Evolutionary conservation across 2,797 vertebrate genomes (phyloP), one percentile per base, ranked within the genome.

Genomic region (Miichthys miiuy): DNA sequence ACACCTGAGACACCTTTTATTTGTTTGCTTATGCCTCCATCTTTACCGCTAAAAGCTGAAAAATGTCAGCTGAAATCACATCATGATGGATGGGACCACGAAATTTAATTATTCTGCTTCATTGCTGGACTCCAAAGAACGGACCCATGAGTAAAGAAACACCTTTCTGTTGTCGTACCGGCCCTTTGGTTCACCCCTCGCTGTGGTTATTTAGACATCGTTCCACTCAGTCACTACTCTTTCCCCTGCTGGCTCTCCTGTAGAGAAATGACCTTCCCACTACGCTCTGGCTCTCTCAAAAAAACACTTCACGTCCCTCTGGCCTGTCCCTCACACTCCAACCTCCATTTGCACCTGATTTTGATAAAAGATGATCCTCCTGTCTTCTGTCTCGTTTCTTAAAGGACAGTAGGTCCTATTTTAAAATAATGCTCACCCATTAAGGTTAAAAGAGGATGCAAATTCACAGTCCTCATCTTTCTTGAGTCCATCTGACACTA

Each of bases 221-320:
- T 60, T 75, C 25, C 60, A 30, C 68, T 71, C 38, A 14, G 17
- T 48, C 38, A 66, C 48, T 57, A 25, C n/a, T 72, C 47, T 47
- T 47, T 69, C 50, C 25, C 20, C 63, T 72, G 25, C 16, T 34
- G 34, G 38, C 46, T 66, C 23, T 52, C 56, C 56, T 42, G 23
- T 14, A 23, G 34, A 70, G 52, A 7, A 75, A 56, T 57, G 66
- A 82, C 74, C 68, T 86, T 84, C 72, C 48, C 25, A 48, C 57
- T 74, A 50, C 17, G 42, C 46, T 68, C 50, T 82, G 70, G 23
- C n/a, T 74, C 55, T 23, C 44, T 30, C 68, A 12, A 47, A 58
- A 44, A 77, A 72, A 14, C 68, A 63, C 38, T 44, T 67, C 20
- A 68, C 20, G 14, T 76, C 20, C 47, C 61, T 52, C 42, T 17